Conservation (phyloP, 2,113 vertebrate genomes). For the Mastomys natalensis region DNA sequence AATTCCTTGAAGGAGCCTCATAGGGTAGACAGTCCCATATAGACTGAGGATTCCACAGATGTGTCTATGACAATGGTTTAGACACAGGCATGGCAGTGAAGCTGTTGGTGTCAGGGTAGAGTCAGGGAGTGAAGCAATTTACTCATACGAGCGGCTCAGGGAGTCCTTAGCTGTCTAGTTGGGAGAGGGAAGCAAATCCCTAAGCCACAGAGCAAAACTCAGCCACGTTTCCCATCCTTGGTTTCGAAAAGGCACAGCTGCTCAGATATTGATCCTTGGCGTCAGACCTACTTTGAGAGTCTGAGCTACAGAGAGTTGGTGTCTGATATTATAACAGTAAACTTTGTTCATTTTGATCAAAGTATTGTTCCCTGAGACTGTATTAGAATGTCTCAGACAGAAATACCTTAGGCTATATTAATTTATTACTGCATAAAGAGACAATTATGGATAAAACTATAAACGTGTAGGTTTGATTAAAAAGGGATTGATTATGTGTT, state of each 20-base stretch:
- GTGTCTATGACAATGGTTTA: not conserved
- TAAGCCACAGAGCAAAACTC: not conserved
- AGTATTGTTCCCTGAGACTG: not conserved
- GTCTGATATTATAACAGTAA: not conserved
- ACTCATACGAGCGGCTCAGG: not conserved
- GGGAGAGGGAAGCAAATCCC: not conserved
- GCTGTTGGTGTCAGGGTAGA: not conserved
- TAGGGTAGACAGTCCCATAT: not conserved
- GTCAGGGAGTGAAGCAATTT: not conserved
- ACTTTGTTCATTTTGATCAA: slow-evolving; percentile 21
- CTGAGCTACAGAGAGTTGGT: not conserved
- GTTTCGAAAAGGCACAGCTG: not conserved
- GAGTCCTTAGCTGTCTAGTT: not conserved
- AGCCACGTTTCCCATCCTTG: not conserved
- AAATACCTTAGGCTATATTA: not conserved
- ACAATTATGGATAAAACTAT: not conserved
- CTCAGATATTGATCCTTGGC: not conserved
- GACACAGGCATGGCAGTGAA: not conserved
- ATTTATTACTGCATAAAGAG: not conserved
- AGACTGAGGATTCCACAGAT: not conserved
- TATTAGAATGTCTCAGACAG: not conserved
- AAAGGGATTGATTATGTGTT: not conserved
- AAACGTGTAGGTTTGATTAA: not conserved
- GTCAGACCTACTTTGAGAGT: slow-evolving; percentile 12
- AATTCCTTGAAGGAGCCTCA: not conserved